A percentile compares a stretch with the other conserved stretches of the same genome.
These are phyloP conservation scores for Carcharodon carcharias DNA, from an alignment of 2,797 vertebrate genomes.

Conservation along the genomic window DNA sequence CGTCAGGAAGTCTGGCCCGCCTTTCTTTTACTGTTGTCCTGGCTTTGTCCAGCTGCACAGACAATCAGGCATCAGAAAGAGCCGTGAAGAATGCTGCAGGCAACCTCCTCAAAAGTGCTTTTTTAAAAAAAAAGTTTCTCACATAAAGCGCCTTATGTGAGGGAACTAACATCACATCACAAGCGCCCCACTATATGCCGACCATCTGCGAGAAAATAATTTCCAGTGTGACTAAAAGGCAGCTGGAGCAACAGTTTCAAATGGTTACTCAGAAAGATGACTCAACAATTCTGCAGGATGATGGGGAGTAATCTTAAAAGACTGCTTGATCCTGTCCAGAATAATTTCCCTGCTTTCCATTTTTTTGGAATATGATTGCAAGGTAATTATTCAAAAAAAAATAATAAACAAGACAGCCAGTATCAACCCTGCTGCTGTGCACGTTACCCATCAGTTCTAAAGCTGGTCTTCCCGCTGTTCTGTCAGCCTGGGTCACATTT, in stretches of 20 bases:
- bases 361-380: constrained; percentile 7
- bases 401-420: background rate
- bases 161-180: constrained; percentile 51
- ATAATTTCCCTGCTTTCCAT: background rate
- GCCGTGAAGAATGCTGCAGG: constrained; percentile 56
- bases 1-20: constrained; percentile 72
- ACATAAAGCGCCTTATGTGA: constrained; percentile 47
- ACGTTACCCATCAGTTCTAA: constrained; percentile 17
- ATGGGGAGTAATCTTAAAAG: background rate
- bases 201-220: constrained; percentile 63
- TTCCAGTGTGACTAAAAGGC: constrained; percentile 44
- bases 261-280: constrained; percentile 34
- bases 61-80: constrained; percentile 63
- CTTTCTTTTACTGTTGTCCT: constrained; percentile 65
- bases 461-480: constrained; percentile 23
- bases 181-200: constrained; percentile 58
- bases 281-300: constrained; percentile 31
- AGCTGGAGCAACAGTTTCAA: constrained; percentile 19
- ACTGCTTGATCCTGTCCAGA: background rate
- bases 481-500: background rate
- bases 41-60: constrained; percentile 67
- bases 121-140: constrained; percentile 56
- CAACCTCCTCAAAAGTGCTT: constrained; percentile 60
- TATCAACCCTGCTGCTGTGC: background rate
- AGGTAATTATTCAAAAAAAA: background rate